Evolutionary conservation across 2,888 invertebrate species (phyloP), one percentile per base, ranked within the genome.

Genomic region (Scaptomyza polygonia): DNA sequence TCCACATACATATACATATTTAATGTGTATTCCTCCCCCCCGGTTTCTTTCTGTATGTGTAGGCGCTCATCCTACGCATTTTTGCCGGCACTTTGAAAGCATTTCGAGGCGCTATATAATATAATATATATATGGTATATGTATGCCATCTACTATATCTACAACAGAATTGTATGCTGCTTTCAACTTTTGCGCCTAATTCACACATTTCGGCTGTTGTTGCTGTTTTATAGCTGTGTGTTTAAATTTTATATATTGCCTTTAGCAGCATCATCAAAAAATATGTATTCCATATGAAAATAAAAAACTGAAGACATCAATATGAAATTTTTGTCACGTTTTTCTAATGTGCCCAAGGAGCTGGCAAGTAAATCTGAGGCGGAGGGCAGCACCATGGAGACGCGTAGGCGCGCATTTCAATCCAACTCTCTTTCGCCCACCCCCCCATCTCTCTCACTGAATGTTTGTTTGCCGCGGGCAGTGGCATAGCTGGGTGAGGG

Each of bases 271-370:
- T 84, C 85, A 83, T 80, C 79, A 78, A 82, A 82, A 82, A 75
- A 57, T 45, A 43, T 54, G 32, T 34, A 21, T 5, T 7, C 34
- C 29, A 34, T 57, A 56, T 30, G 36, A 51, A 49, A 58, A 43
- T 29, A 43, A 32, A 18, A 21, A 57, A 32, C 53, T 55, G 67
- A 72, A 77, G 75, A 85, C 80, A 84, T 85, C 83, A 83, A 83
- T 84, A 77, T 84, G 74, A 83, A 79, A 86, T 86, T 79, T 86
- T 84, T 86, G 86, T 86, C 86, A 86, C 86, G 86, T 86, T 85
- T 39, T 86, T 78, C 79, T 78, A 81, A 83, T 85, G 83, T 67
- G 79, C 77, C 52, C 54, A 45, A 52, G 72, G 68, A 59, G 75
- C 53, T 36, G 63, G 21, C 52, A 18, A 49, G 40, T 55, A 29